phyloP scores from a whole-genome alignment of 2,113 vertebrate species.

The Camelus dromedarius region DNA sequence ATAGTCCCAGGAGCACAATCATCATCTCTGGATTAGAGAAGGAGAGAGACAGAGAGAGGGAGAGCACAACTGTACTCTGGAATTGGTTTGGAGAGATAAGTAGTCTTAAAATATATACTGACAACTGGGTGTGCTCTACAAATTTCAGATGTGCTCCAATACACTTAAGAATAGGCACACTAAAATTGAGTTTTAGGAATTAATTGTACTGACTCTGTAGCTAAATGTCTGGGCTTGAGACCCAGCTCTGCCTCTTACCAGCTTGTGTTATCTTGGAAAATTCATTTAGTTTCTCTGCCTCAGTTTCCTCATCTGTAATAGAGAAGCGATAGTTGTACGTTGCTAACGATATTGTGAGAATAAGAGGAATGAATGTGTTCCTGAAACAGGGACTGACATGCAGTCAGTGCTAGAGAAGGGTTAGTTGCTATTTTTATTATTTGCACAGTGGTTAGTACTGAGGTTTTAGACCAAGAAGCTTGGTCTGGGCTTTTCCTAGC shows the following conservation, averaged over 20 bases:
- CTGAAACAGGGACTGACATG: background rate
- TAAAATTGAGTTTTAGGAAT: background rate
- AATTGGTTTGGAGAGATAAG: conserved; percentile 71
- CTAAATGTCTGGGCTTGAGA: background rate
- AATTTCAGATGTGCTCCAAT: background rate
- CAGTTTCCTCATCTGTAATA: background rate
- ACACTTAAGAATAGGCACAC: conserved; percentile 47
- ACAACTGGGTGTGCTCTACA: background rate
- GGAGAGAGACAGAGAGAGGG: background rate
- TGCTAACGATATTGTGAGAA: background rate
- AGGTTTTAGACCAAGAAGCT: background rate
- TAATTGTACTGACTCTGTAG: background rate
- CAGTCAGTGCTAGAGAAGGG: background rate
- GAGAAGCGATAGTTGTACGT: background rate
- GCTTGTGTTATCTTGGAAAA: background rate
- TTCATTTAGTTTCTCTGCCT: background rate
- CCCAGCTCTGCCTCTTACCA: background rate
- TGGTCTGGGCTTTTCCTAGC: background rate
- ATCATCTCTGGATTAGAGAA: background rate
- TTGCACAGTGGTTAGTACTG: background rate
- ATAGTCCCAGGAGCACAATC: background rate
- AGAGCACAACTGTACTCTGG: background rate
- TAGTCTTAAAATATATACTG: conserved; percentile 53
- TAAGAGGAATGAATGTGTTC: background rate
- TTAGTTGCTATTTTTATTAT: background rate